Conservation (phyloP, 1,140 invertebrate species). For the Drosophila setifemur region DNA sequence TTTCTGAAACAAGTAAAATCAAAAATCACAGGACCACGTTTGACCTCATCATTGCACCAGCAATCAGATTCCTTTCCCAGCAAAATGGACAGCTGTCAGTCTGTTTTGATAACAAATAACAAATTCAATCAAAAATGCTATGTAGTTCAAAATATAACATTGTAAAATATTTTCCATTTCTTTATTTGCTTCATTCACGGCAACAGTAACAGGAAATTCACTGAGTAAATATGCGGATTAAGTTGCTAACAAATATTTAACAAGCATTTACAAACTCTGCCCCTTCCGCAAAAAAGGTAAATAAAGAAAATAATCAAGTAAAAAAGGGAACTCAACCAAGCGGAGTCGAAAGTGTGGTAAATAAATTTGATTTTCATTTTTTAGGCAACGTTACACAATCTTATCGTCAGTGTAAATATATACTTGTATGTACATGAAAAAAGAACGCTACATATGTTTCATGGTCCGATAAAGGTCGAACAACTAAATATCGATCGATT, state of each 20-base stretch:
- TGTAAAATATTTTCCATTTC: slow-evolving; percentile 6
- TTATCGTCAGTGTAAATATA: slow-evolving; percentile 25
- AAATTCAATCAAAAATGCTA: slow-evolving; percentile 1
- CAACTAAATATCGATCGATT: background rate
- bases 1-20: too few relatives aligned
- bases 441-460: slow-evolving; percentile 10
- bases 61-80: background rate
- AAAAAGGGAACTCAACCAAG: slow-evolving; percentile 17
- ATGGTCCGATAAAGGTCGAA: slow-evolving; percentile 3
- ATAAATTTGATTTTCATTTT: slow-evolving; percentile 18
- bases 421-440: background rate
- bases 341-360: slow-evolving; percentile 13
- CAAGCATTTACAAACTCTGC: slow-evolving; percentile 7
- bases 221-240: slow-evolving; percentile 23
- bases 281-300: slow-evolving; percentile 19
- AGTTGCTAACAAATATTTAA: slow-evolving; percentile 35
- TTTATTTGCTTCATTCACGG: slow-evolving; percentile 2
- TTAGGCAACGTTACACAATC: slow-evolving; percentile 27
- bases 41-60: slow-evolving; percentile 9
- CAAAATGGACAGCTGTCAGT: slow-evolving; percentile 15
- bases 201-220: slow-evolving; percentile 24
- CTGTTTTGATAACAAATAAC: slow-evolving; percentile 3
- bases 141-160: slow-evolving; percentile 7
- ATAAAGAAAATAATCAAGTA: slow-evolving; percentile 15
- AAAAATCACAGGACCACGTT: background rate